Conservation (phyloP, 2,113 vertebrate genomes). For the Triplophysa siluroides region DNA sequence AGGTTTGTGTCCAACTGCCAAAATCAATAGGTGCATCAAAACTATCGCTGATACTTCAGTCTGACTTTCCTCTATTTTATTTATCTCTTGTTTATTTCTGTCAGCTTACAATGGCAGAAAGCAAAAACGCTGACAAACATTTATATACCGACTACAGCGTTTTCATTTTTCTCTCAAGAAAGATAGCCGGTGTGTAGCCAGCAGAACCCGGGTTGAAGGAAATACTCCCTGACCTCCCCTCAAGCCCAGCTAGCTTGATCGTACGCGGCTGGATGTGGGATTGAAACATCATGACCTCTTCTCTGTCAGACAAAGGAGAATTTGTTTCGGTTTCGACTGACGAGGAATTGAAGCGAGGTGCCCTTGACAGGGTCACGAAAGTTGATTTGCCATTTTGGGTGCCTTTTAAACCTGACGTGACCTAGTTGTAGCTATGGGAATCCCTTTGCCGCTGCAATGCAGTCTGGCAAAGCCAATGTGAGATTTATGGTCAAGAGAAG, state of each 20-base stretch:
- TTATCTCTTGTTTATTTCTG: constrained; percentile 65
- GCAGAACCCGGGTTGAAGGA: constrained; percentile 4
- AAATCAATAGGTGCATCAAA: constrained; percentile 76
- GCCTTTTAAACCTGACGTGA: constrained; percentile 40
- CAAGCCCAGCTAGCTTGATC: neutral
- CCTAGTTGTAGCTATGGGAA: constrained; percentile 14
- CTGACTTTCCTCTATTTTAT: constrained; percentile 62
- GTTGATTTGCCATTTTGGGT: constrained; percentile 39
- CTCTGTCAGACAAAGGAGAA: constrained; percentile 28
- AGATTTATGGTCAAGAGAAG: constrained; percentile 22
- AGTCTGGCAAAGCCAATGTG: constrained; percentile 7
- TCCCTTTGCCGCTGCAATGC: neutral
- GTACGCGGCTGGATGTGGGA: constrained; percentile 21
- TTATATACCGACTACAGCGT: constrained; percentile 58
- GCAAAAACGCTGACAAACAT: constrained; percentile 71
- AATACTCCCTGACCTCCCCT: constrained; percentile 33
- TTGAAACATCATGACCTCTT: constrained; percentile 36
- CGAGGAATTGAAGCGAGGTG: constrained; percentile 26
- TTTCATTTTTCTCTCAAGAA: constrained; percentile 48
- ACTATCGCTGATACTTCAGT: constrained; percentile 70
- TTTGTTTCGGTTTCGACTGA: constrained; percentile 27
- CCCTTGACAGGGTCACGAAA: constrained; percentile 20
- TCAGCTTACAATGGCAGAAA: constrained; percentile 63
- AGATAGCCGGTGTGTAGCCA: constrained; percentile 23
- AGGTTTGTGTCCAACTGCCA: constrained; percentile 66